Conservation (phyloP, 2,797 vertebrate species). For the Oreonectes daqikongensis region DNA sequence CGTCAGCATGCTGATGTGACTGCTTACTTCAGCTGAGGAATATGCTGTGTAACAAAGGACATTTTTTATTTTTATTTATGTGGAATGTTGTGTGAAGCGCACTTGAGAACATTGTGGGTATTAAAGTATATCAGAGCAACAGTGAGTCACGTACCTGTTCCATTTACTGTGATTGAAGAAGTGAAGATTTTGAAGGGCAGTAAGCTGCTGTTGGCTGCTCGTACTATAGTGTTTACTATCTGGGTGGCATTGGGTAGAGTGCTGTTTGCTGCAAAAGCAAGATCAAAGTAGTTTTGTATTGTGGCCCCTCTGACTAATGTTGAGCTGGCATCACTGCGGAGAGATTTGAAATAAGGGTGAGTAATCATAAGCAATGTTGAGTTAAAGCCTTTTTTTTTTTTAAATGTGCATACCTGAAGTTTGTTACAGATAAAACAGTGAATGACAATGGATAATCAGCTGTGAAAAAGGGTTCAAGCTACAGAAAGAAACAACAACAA, state of each 20-base stretch:
- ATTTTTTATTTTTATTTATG: no score
- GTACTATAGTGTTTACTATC: conserved; percentile 56
- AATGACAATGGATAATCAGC: conserved; percentile 40
- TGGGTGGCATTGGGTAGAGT: conserved; percentile 15
- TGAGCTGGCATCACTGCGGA: conserved; percentile 51
- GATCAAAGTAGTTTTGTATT: conserved; percentile 35
- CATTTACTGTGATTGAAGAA: conserved; percentile 44
- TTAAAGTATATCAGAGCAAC: background rate
- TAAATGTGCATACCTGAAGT: conserved; percentile 25
- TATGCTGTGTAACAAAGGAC: conserved; percentile 17
- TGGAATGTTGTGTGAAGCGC: no score
- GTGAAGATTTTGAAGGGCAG: conserved; percentile 61
- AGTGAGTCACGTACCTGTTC: conserved; percentile 52
- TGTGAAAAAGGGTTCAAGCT: conserved; percentile 60
- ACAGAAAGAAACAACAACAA: conserved; percentile 21
- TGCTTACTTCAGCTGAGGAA: conserved; percentile 50
- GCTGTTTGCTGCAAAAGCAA: conserved; percentile 43
- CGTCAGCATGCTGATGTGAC: conserved; percentile 56
- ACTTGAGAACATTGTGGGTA: no score
- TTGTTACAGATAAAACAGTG: conserved; percentile 34
- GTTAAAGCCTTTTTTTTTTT: no score
- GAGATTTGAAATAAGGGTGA: background rate
- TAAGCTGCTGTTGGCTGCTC: conserved; percentile 47
- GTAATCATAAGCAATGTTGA: no score
- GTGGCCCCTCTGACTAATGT: background rate